phyloP scores from a whole-genome alignment of 2,888 invertebrate species.

The Drosophila subquinaria region DNA sequence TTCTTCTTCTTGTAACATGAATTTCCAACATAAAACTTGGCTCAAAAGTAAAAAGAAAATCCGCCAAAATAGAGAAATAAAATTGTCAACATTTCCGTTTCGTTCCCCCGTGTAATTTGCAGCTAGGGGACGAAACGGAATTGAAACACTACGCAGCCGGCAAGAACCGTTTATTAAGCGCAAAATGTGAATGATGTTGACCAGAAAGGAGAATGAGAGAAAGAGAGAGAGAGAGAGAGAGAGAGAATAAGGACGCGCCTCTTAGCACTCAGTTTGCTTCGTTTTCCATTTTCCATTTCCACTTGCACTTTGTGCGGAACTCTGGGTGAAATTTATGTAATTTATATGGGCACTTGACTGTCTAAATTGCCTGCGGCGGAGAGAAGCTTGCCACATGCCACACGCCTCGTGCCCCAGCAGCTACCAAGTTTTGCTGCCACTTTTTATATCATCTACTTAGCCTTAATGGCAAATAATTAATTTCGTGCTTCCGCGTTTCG shows the following conservation, averaged over 20 bases:
- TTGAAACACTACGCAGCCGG: constrained; percentile 5
- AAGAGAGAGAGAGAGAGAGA: neutral
- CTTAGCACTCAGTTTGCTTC: constrained; percentile 26
- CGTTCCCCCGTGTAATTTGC: neutral
- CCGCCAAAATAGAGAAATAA: neutral
- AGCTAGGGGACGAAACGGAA: neutral
- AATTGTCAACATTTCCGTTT: constrained; percentile 1
- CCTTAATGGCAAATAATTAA: constrained; percentile 86
- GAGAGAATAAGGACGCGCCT: constrained; percentile 15
- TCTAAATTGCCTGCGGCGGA: constrained; percentile 85
- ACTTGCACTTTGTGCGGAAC: constrained; percentile 52
- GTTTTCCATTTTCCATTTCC: constrained; percentile 29
- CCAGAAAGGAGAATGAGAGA: neutral
- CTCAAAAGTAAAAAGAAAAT: neutral
- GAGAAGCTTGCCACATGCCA: constrained; percentile 47
- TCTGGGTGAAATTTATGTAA: constrained; percentile 85
- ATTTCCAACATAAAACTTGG: neutral
- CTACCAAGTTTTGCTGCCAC: constrained; percentile 58
- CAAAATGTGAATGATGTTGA: constrained; percentile 37
- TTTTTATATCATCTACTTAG: constrained; percentile 85
- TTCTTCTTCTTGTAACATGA: neutral
- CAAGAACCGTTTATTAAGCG: constrained; percentile 38
- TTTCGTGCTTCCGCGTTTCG: constrained; percentile 85
- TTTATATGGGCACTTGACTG: constrained; percentile 86
- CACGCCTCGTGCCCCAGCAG: neutral